phyloP scores from a whole-genome alignment of 2,797 vertebrate genomes.

The Chiloscyllium punctatum region DNA sequence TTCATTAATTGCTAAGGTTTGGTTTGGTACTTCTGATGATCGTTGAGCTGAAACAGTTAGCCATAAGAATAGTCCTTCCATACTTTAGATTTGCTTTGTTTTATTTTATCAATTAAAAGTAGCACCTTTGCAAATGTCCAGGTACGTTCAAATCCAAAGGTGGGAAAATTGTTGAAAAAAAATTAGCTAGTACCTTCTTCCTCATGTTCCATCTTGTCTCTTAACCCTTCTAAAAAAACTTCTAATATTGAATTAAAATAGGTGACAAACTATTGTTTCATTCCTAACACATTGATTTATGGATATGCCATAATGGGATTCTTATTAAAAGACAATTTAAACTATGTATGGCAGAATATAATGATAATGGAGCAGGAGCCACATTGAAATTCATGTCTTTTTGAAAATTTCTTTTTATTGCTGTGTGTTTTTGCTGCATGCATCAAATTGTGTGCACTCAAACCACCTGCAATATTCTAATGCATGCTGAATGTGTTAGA shows the following conservation, averaged over 20 bases:
- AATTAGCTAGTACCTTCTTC: not conserved
- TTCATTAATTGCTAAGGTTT: not conserved
- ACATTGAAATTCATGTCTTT: not conserved
- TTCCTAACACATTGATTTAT: not conserved
- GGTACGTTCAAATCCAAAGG: not conserved
- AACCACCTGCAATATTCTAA: not conserved
- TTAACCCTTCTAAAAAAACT: no score
- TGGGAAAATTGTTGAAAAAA: not conserved
- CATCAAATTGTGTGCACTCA: not conserved
- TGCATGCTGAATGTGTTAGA: not conserved
- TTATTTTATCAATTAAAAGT: not conserved
- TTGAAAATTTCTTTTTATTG: not conserved
- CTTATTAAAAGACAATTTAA: not conserved
- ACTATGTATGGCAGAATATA: not conserved
- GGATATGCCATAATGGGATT: not conserved
- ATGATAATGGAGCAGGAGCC: not conserved
- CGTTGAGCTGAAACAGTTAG: not conserved
- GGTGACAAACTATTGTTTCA: not conserved
- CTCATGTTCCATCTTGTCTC: not conserved
- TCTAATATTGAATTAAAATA: not conserved
- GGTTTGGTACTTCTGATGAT: slow-evolving; percentile 3
- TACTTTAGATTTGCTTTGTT: not conserved
- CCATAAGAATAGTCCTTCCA: not conserved
- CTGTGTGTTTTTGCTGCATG: not conserved
- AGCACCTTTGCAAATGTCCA: not conserved